These are phyloP conservation scores for Zootermopsis nevadensis DNA, from an alignment of 2,888 invertebrate species.

Conservation along the genomic window DNA sequence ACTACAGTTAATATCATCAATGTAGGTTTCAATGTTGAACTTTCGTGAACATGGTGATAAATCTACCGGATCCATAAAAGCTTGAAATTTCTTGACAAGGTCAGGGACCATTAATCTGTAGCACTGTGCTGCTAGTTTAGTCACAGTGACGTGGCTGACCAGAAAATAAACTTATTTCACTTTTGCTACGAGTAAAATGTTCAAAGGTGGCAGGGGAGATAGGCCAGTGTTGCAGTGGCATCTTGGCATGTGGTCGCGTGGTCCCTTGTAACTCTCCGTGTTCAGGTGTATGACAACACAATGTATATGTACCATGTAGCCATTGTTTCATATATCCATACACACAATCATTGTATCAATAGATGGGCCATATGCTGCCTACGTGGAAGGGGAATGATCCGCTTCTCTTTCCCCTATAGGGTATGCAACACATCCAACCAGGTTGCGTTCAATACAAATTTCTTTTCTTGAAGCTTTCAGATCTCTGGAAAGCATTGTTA, in stretches of 20 bases:
- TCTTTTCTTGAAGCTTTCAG: slow-evolving; percentile 29
- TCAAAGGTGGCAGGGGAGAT: neutral
- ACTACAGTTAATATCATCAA: no score
- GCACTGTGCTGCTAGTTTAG: no score
- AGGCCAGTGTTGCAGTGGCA: neutral
- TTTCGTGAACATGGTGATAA: no score
- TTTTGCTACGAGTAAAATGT: slow-evolving; percentile 6
- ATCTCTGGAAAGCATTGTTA: slow-evolving; percentile 26
- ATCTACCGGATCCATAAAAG: no score
- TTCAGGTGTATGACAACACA: slow-evolving; percentile 48
- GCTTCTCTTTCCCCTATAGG: slow-evolving; percentile 35
- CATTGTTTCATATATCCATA: slow-evolving; percentile 45
- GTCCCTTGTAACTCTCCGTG: slow-evolving; percentile 37
- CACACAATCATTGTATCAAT: slow-evolving; percentile 46
- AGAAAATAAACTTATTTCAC: neutral
- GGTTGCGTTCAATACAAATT: slow-evolving; percentile 8
- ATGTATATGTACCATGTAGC: slow-evolving; percentile 44
- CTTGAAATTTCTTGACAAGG: no score
- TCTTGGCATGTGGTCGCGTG: slow-evolving; percentile 37
- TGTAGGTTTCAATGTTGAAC: no score
- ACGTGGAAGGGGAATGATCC: neutral
- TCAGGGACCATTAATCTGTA: no score
- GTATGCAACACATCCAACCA: slow-evolving; percentile 26
- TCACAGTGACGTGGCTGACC: neutral
- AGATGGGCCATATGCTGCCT: slow-evolving; percentile 44